Evolutionary conservation across 2,888 invertebrate genomes (phyloP).

Genomic region (Margaritifera margaritifera): DNA sequence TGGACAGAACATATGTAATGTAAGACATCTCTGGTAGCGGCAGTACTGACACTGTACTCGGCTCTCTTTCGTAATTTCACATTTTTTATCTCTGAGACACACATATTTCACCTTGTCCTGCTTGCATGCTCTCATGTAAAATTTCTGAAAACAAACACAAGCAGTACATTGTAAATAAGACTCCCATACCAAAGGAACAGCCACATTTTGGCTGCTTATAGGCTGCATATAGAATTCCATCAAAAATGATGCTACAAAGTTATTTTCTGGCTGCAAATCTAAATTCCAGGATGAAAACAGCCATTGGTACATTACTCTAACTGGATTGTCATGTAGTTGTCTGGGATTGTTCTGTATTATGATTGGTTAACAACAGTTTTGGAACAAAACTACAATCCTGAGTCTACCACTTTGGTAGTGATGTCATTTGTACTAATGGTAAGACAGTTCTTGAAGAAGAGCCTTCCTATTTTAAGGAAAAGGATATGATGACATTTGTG

Average conservation of each 20-base stretch:
- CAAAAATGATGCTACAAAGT: not conserved
- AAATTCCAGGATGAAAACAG: too few species aligned
- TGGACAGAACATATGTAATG: slow-evolving; percentile 69
- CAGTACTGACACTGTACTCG: slow-evolving; percentile 71
- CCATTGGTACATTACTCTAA: too few species aligned
- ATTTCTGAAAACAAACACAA: slow-evolving; percentile 63
- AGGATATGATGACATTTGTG: too few species aligned
- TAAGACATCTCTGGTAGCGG: slow-evolving; percentile 69
- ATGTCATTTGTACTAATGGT: too few species aligned
- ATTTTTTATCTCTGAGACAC: slow-evolving; percentile 64
- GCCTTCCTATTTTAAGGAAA: too few species aligned
- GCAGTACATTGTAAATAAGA: slow-evolving; percentile 6
- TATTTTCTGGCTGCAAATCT: too few species aligned
- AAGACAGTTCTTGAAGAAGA: too few species aligned
- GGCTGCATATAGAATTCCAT: not conserved
- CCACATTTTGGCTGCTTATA: not conserved
- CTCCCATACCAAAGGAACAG: not conserved
- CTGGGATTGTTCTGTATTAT: too few species aligned
- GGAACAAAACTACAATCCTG: too few species aligned
- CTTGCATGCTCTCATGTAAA: slow-evolving; percentile 70
- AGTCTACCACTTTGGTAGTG: too few species aligned
- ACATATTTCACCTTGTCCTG: slow-evolving; percentile 62
- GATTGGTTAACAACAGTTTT: too few species aligned
- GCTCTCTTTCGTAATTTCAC: slow-evolving; percentile 69
- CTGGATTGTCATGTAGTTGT: too few species aligned